A percentile compares a stretch with the other conserved stretches of the same genome.
phyloP scores from a whole-genome alignment of 2,113 vertebrate species.

The Dicrurus megarhynchus region DNA sequence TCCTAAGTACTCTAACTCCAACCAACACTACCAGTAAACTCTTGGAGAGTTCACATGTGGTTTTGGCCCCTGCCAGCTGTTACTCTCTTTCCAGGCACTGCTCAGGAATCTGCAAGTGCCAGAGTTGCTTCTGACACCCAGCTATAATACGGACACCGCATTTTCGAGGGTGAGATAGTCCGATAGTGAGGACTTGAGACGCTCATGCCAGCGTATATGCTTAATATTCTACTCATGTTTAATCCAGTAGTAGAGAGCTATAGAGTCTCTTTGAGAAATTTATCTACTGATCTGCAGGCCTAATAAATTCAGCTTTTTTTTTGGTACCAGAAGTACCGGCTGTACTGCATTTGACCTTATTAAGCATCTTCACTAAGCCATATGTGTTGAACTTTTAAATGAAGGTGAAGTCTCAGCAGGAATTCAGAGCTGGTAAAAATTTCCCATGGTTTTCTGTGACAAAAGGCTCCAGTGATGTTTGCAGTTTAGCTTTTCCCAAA shows the following conservation, averaged over 20 bases:
- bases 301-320: not conserved
- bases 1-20: not conserved
- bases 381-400: not conserved
- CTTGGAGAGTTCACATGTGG: not conserved
- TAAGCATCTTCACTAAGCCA: not conserved
- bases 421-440: not conserved
- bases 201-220: not conserved
- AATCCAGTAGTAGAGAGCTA: not conserved
- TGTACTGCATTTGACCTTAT: not conserved
- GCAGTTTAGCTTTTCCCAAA: not conserved
- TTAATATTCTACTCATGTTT: conserved; percentile 26
- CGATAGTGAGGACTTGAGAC: not conserved
- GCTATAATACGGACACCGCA: not conserved
- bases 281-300: not conserved
- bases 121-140: not conserved
- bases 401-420: not conserved
- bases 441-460: not conserved
- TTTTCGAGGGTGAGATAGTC: not conserved
- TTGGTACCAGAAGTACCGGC: not conserved
- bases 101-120: not conserved
- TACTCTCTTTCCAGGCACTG: not conserved
- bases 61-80: not conserved
- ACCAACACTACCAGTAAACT: not conserved
- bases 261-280: not conserved
- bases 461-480: not conserved